Evolutionary conservation across 2,888 invertebrate species (phyloP), one percentile per base, ranked within the genome.

Genomic region (Ceramica pisi): DNA sequence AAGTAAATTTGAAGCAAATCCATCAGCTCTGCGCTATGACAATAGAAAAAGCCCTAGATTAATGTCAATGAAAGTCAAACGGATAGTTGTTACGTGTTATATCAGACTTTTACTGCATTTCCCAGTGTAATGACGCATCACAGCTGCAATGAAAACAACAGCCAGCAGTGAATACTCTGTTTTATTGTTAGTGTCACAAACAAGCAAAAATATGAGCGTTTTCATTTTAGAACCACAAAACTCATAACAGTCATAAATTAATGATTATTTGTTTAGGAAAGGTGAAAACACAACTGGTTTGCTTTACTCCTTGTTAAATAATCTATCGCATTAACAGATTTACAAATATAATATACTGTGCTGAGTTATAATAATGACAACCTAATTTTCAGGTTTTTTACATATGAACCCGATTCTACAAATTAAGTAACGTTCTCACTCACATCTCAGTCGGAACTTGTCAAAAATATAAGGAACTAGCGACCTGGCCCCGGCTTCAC

Each of bases 131-230:
- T 70, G 50, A 16, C 14, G 23, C 7, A 26, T 44, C 21, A 65
- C 23, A 55, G 9, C 50, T 21, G 12, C 14, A 60, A 51, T 41
- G 9, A 66, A 44, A 59, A 67, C 55, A 41, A 67, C 38, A 55
- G 23, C 14, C 21, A 55, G n/a, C 16, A n/a, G 16, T 68, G 2
- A 31, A 38, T 56, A 14, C 19, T 68, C 8, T 1, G 16, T 48
- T 63, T 72, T 41, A 60, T 66, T 53, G n/a, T 14, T 31, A 26
- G 21, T 57, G n/a, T 46, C 23, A 31, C 38, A 48, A 55, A 67
- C 53, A 63, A 66, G 50, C 44, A 63, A n/a, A 76, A 31, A 53
- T 50, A 12, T 50, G 26, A 46, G 4, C 57, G 41, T 57, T 73
- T 57, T 31, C 14, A 57, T 68, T 61, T 62, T 50, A 48, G 26